These are phyloP conservation scores for Pentamera pediparva DNA, from an alignment of 53 echinoderm and acorn worm species.

Conservation along the genomic window DNA sequence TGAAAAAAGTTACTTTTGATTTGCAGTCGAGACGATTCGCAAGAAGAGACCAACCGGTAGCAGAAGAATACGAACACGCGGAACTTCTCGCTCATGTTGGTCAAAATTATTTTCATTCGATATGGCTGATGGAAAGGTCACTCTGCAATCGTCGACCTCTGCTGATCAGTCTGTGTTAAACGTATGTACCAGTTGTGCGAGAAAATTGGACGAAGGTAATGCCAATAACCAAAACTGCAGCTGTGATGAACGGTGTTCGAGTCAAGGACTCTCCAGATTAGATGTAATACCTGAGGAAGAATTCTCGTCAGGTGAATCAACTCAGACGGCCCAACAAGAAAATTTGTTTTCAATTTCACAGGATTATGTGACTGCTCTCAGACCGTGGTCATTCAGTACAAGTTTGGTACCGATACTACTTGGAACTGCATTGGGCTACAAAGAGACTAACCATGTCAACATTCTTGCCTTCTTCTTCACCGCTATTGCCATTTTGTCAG, in stretches of 20 bases:
- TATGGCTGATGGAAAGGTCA: too few relatives aligned
- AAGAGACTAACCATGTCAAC: slow-evolving; percentile 38
- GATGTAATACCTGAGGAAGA: not conserved
- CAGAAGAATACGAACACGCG: too few relatives aligned
- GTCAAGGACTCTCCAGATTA: not conserved
- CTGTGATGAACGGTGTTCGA: not conserved
- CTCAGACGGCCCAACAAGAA: not conserved
- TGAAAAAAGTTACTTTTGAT: too few relatives aligned
- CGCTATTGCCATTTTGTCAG: slow-evolving; percentile 74
- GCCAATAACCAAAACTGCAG: not conserved
- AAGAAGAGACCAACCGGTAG: too few relatives aligned
- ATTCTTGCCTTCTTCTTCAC: slow-evolving; percentile 58
- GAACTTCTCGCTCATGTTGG: too few relatives aligned
- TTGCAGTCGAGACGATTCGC: too few relatives aligned
- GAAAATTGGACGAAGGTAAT: not conserved
- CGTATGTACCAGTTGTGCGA: slow-evolving; percentile 25
- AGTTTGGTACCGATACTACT: slow-evolving; percentile 73
- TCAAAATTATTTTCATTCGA: too few relatives aligned
- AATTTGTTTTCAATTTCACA: not conserved
- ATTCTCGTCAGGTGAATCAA: not conserved
- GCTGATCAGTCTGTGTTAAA: too few relatives aligned
- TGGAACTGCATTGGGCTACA: slow-evolving; percentile 68
- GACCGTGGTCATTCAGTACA: slow-evolving; percentile 95
- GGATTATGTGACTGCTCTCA: slow-evolving; percentile 57
- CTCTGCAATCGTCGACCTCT: too few relatives aligned